phyloP scores from a whole-genome alignment of 1,140 invertebrate genomes.

The Octopus bimaculoides region DNA sequence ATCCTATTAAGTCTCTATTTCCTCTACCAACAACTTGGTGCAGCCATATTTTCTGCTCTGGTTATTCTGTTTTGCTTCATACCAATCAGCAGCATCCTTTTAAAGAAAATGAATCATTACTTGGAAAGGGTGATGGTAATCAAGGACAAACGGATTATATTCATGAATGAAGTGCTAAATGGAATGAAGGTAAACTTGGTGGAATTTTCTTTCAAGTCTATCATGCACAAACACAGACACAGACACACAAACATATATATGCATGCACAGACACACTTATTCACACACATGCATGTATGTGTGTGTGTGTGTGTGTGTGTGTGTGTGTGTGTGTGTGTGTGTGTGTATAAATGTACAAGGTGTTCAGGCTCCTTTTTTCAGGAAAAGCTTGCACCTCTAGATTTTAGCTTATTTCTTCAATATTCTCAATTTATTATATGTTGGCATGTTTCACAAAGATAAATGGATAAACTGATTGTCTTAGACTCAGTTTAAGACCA shows the following conservation, averaged over 20 bases:
- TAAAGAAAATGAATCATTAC: conserved; percentile 68
- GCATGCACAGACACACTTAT: not conserved
- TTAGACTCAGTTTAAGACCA: too few relatives aligned
- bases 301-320: not conserved
- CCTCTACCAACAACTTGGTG: conserved; percentile 71
- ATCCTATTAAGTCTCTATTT: conserved; percentile 78
- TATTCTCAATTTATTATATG: too few relatives aligned
- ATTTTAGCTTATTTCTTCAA: too few relatives aligned
- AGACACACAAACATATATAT: not conserved
- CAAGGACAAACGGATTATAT: conserved; percentile 61
- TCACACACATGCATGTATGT: not conserved
- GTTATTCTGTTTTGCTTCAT: conserved; percentile 50
- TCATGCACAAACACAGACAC: not conserved
- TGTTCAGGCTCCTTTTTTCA: too few relatives aligned
- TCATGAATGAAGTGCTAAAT: conserved; percentile 54
- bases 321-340: not conserved
- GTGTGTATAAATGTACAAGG: not conserved
- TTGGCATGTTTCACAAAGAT: too few relatives aligned
- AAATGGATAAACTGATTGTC: too few relatives aligned
- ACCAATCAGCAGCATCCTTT: conserved; percentile 77
- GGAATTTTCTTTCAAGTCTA: not conserved
- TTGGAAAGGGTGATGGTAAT: conserved; percentile 56
- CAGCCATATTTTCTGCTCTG: conserved; percentile 46
- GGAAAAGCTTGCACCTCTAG: too few relatives aligned
- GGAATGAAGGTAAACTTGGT: conserved; percentile 61